Conservation (phyloP, 2,888 invertebrate genomes). For the Phengaris arion region DNA sequence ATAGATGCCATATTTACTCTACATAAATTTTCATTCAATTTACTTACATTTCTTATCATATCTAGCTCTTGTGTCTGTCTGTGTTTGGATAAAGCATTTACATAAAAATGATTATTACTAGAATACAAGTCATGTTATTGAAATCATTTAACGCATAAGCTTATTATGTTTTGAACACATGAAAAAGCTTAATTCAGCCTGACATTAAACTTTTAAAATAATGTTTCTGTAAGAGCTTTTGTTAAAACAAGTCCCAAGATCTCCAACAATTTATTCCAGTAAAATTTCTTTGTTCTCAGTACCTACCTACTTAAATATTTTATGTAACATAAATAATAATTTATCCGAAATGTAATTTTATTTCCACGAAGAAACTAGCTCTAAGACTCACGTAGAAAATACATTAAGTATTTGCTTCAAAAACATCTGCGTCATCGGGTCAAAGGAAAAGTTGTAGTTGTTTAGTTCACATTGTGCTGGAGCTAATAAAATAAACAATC, state of each 20-base stretch:
- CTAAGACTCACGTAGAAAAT: constrained; percentile 26
- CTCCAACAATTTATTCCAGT: too few species aligned
- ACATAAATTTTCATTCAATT: constrained; percentile 28
- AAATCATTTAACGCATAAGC: too few species aligned
- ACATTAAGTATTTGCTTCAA: constrained; percentile 30
- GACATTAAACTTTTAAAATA: too few species aligned
- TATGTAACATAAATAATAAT: constrained; percentile 1
- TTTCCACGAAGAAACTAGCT: constrained; percentile 18
- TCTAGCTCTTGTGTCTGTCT: not conserved
- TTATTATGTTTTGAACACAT: too few species aligned
- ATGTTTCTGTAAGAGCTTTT: too few species aligned
- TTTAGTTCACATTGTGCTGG: constrained; percentile 22
- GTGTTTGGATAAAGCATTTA: too few species aligned
- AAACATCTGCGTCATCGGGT: constrained; percentile 29
- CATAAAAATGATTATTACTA: too few species aligned
- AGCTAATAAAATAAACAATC: constrained; percentile 29
- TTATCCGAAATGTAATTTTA: constrained; percentile 17
- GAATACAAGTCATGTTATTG: too few species aligned
- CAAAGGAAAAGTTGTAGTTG: constrained; percentile 25
- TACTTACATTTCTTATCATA: constrained; percentile 17
- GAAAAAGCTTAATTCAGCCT: too few species aligned
- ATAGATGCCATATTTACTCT: constrained; percentile 25
- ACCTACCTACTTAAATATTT: not conserved
- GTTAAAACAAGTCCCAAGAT: too few species aligned
- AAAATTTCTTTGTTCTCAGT: not conserved